Evolutionary conservation across 1,140 invertebrate species (phyloP).

Genomic region (Lucilia cuprina): DNA sequence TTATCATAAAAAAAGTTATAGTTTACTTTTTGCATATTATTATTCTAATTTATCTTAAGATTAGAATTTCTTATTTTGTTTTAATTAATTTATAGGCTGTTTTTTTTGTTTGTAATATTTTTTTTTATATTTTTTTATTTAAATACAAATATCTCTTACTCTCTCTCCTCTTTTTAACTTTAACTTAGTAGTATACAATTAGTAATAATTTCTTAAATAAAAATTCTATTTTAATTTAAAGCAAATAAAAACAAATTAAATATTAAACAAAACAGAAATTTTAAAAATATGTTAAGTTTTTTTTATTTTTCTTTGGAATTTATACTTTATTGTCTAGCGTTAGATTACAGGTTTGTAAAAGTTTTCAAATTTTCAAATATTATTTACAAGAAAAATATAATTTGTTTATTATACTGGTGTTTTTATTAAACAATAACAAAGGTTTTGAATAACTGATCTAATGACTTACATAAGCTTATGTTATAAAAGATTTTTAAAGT

Average conservation of each 20-base stretch:
- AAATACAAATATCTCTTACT: not conserved
- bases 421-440: no score
- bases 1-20: not conserved
- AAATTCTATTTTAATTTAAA: conserved; percentile 15
- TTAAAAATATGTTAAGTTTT: not conserved
- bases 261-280: not conserved
- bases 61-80: not conserved
- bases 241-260: not conserved
- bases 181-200: not conserved
- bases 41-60: not conserved
- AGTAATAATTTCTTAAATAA: conserved; percentile 2
- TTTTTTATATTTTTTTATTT: not conserved
- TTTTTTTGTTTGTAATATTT: conserved; percentile 18
- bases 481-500: no score
- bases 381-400: not conserved
- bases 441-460: no score
- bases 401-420: not conserved
- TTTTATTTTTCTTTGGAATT: not conserved
- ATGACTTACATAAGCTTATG: no score
- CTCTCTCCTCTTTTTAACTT: not conserved
- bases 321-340: not conserved
- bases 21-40: not conserved
- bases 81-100: conserved; percentile 15
- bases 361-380: not conserved
- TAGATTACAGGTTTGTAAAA: not conserved